Percentiles rank a stretch among this genome's conserved stretches.
These are phyloP conservation scores for Aegithalos caudatus DNA, from an alignment of 2,113 vertebrate species.

Conservation along the genomic window DNA sequence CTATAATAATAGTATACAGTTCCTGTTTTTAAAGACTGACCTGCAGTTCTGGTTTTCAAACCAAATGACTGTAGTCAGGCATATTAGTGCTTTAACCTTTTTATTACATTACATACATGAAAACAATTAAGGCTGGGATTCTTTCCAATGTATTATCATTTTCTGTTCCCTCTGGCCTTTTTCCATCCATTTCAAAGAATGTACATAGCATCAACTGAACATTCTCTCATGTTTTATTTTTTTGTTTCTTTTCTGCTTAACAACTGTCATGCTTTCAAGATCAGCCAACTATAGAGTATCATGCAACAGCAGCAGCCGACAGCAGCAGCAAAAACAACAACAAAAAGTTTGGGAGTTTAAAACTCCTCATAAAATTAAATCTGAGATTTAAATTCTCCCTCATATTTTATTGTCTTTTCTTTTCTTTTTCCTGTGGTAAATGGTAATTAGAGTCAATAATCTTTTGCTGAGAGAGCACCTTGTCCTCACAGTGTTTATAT, in stretches of 20 bases:
- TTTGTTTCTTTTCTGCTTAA: conserved; percentile 56
- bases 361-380: conserved; percentile 77
- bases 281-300: conserved; percentile 42
- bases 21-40: conserved; percentile 54
- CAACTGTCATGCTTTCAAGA: conserved; percentile 67
- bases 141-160: conserved; percentile 69
- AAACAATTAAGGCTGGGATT: conserved; percentile 75
- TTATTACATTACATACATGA: conserved; percentile 68
- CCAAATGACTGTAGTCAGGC: conserved; percentile 47
- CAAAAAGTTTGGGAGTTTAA: conserved; percentile 69
- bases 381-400: conserved; percentile 80
- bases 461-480: conserved; percentile 98
- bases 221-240: conserved; percentile 56
- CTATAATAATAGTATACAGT: background rate
- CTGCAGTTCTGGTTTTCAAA: conserved; percentile 65
- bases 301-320: background rate
- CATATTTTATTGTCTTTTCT: conserved; percentile 80
- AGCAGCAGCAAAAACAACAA: conserved; percentile 31
- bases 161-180: conserved; percentile 73
- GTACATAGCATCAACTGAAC: conserved; percentile 48
- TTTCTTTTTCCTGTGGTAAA: conserved; percentile 84
- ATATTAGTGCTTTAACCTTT: conserved; percentile 64
- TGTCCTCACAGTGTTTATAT: conserved; percentile 91
- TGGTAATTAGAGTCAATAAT: conserved; percentile 97
- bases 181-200: conserved; percentile 72